Evolutionary conservation across 2,797 vertebrate genomes (phyloP), one percentile per base, ranked within the genome.

Genomic region (Gymnoscopelus microlampas): DNA sequence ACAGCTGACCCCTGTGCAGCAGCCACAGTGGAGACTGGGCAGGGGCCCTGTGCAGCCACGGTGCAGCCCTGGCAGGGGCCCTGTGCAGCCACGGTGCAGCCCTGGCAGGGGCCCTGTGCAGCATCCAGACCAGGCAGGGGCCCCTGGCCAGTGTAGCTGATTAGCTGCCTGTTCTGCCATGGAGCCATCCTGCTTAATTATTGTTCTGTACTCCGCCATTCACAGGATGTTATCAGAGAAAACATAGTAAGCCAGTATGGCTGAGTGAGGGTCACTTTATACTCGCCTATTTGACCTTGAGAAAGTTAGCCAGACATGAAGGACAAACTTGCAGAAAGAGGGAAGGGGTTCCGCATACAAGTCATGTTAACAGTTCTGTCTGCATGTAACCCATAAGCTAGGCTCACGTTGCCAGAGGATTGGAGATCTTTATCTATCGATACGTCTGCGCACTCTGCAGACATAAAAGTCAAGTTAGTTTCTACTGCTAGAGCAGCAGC

Each of bases 121-220:
- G 39, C 26, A 68, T 73, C 76, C 58, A 68, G 67, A 53, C 63
- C 24, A 58, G 60, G 61, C 58, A 70, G 76, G 73, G 73, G 71
- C 70, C 63, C 39, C 39, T 44, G 77, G 49, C 66, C 55, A 74
- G 69, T 70, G 84, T 76, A 71, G 79, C 84, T 88, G 85, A 87
- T 88, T 85, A 88, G 80, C 75, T 87, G 86, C 71, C 71, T 84
- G 83, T 81, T 80, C 77, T 83, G 81, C 80, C 84, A 82, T 35
- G 70, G 72, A 74, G 66, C 71, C 87, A 84, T 87, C 85, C 81
- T 88, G 75, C 69, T 68, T 87, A 87, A 90, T 91, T 78, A 86
- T 39, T 39, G 35, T 39, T 39, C 74, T 80, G 66, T 10, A 19
- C 66, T 70, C 54, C 66, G 73, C 68, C 81, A 66, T 86, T 87